Base-by-base conservation (phyloP, 2,113 vertebrate genomes). In the Diadophis punctatus region DNA sequence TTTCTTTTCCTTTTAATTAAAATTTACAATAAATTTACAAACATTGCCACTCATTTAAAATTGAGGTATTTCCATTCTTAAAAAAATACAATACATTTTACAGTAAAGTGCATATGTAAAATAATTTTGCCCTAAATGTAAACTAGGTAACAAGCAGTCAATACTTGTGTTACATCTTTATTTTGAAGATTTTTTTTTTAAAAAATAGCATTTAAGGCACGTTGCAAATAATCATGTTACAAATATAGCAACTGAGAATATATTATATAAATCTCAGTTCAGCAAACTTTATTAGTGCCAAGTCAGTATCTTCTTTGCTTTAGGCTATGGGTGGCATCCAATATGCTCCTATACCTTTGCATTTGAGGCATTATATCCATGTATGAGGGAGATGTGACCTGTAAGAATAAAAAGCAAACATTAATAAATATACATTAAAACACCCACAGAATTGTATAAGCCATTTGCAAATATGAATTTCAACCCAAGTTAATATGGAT, bases 231-330 rank as follows among this genome's bases (percentile, higher is more conserved):
- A 85, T 94, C 90, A 93, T 90, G 56, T 60, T 56, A 92, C 43
- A 92, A 93, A 95, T 93, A 93, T n/a, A 74, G 49, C 51, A 87
- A 60, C 92, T 1, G 86, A 93, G 74, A 58, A 89, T n/a, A 93
- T 22, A 90, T 85, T 92, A 94, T 68, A 74, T 93, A 86, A 89
- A 92, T 89, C 86, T 87, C 87, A 90, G 91, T 94, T 92, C 48
- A 93, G 87, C 86, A 95, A 74, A 56, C 88, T 93, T 58, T 92
- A 5, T 92, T 92, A 80, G 6, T 18, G 58, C 8, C 46, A 90
- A 30, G 49, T 98, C 96, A 98, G 86, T 95, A 96, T 95, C 95
- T 97, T 95, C 96, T 98, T 91, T 97, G 96, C 53, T 95, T 30
- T 56, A 84, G 95, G 92, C 91, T 23, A 90, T 12, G 93, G 85